A percentile compares a stretch with the other conserved stretches of the same genome.
phyloP scores from a whole-genome alignment of 2,797 vertebrate genomes.

The Cryptoblepharus egeriae region DNA sequence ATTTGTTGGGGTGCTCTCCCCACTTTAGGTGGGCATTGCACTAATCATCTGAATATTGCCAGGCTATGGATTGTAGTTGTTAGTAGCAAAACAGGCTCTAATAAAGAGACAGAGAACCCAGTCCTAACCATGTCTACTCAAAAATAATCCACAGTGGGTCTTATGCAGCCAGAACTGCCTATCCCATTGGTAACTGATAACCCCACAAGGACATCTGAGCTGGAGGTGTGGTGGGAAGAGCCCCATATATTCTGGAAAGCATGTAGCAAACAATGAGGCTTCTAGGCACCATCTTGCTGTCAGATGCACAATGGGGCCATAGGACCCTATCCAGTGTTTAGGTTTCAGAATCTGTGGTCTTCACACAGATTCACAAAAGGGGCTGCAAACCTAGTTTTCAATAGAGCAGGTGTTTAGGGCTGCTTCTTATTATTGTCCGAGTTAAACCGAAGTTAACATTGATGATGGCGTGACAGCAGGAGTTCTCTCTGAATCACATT shows the following conservation, averaged over 20 bases:
- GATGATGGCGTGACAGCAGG: not conserved
- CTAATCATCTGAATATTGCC: too few relatives aligned
- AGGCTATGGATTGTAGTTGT: too few relatives aligned
- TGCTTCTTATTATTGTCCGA: not conserved
- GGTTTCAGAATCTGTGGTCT: not conserved
- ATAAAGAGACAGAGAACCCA: too few relatives aligned
- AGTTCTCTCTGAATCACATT: not conserved
- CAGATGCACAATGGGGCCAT: not conserved
- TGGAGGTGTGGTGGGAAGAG: too few relatives aligned
- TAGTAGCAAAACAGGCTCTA: not conserved
- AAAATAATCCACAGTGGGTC: too few relatives aligned
- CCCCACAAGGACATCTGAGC: not conserved
- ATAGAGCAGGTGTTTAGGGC: not conserved
- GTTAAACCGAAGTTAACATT: not conserved
- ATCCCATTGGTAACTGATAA: not conserved
- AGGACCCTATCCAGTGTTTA: not conserved
- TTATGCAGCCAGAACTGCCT: too few relatives aligned
- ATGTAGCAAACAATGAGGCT: too few relatives aligned
- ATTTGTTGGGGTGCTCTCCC: too few relatives aligned
- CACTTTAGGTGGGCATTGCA: too few relatives aligned
- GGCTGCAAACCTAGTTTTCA: not conserved
- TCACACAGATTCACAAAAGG: not conserved
- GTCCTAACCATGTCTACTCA: too few relatives aligned
- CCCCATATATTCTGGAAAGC: too few relatives aligned
- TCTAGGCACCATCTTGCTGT: not conserved